Evolutionary conservation across 2,888 invertebrate genomes (phyloP).

Genomic region (Drosophila recens): DNA sequence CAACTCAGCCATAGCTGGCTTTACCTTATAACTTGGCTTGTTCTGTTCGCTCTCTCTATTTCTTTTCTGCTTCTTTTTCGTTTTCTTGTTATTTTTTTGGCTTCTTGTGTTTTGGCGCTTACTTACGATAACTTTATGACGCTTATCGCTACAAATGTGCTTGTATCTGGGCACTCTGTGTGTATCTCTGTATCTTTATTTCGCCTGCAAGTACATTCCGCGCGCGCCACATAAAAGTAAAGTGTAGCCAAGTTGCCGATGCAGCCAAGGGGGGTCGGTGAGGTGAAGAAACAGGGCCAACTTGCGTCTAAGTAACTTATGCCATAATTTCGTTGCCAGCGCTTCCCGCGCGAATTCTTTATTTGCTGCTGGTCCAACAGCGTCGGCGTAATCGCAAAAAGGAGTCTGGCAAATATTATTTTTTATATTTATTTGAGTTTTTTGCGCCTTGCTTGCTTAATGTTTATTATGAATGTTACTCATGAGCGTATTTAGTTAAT

Average conservation of each 20-base stretch:
- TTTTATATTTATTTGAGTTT: slow-evolving; percentile 78
- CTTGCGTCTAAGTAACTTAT: slow-evolving; percentile 76
- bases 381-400: slow-evolving; percentile 72
- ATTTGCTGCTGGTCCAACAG: slow-evolving; percentile 45
- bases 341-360: slow-evolving; percentile 62
- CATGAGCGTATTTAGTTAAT: slow-evolving; percentile 82
- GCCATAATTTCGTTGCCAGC: slow-evolving; percentile 72
- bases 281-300: slow-evolving; percentile 26
- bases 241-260: slow-evolving; percentile 76
- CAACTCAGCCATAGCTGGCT: slow-evolving; percentile 43
- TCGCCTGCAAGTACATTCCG: slow-evolving; percentile 77
- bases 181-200: slow-evolving; percentile 79
- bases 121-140: slow-evolving; percentile 82
- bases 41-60: not conserved
- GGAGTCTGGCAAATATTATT: slow-evolving; percentile 82
- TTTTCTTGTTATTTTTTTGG: slow-evolving; percentile 43
- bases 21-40: slow-evolving; percentile 61
- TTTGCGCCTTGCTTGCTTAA: slow-evolving; percentile 68
- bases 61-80: not conserved
- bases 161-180: slow-evolving; percentile 70
- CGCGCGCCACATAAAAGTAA: slow-evolving; percentile 76
- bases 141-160: slow-evolving; percentile 80
- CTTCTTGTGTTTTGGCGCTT: slow-evolving; percentile 71
- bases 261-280: slow-evolving; percentile 38
- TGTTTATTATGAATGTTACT: slow-evolving; percentile 83